Percentiles rank a stretch among this genome's conserved stretches.
phyloP scores from a whole-genome alignment of 2,888 invertebrate genomes.

The Enchytraeus crypticus region DNA sequence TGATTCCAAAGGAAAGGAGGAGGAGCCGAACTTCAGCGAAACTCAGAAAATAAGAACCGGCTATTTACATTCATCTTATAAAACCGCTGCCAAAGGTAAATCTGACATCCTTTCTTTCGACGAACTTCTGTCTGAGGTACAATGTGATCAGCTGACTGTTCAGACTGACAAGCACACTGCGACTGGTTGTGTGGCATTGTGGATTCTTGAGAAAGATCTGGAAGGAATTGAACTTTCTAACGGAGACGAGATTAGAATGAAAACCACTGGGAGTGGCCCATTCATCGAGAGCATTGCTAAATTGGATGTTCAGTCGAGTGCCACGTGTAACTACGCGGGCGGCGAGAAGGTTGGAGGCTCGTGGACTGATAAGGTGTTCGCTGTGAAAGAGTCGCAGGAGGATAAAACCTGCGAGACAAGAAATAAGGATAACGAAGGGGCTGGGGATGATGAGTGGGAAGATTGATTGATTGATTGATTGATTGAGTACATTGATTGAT shows the following conservation, averaged over 20 bases:
- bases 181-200: constrained; percentile 26
- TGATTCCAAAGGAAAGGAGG: constrained; percentile 34
- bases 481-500: too few relatives aligned
- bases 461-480: too few relatives aligned
- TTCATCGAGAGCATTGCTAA: constrained; percentile 34
- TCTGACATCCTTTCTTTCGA: constrained; percentile 32
- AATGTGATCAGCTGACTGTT: constrained; percentile 6
- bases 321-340: constrained; percentile 37
- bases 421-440: constrained; percentile 28
- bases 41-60: constrained; percentile 40
- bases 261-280: constrained; percentile 35
- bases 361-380: constrained; percentile 44
- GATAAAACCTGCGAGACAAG: constrained; percentile 2
- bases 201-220: constrained; percentile 29
- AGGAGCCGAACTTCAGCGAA: constrained; percentile 42
- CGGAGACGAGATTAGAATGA: constrained; percentile 32
- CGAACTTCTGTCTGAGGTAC: constrained; percentile 28
- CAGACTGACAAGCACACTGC: constrained; percentile 21
- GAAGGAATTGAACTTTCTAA: constrained; percentile 31
- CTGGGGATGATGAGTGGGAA: constrained; percentile 40
- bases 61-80: constrained; percentile 40
- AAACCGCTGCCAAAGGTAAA: constrained; percentile 35
- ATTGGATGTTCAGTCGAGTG: constrained; percentile 28
- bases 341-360: constrained; percentile 36
- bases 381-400: constrained; percentile 28